Evolutionary conservation across 1,140 invertebrate species (phyloP).

Genomic region (Papilio dardanus): DNA sequence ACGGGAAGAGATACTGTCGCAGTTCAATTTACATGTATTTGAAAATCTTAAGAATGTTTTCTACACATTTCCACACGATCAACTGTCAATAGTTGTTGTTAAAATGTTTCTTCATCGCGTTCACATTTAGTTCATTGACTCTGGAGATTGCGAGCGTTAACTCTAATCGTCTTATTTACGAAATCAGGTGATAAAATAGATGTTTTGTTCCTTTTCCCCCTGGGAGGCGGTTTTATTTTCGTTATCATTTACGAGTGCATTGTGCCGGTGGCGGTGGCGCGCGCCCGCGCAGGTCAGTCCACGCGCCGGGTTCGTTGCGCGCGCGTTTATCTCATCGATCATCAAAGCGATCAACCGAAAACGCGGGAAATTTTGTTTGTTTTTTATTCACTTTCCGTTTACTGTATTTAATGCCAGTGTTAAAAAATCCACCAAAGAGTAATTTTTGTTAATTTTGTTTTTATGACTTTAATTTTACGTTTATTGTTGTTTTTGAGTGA

Average conservation of each 20-base stretch:
- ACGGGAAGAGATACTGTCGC: too few relatives aligned
- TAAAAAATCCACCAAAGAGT: neutral
- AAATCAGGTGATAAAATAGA: conserved; percentile 28
- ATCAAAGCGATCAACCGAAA: conserved; percentile 44
- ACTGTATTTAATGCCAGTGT: conserved; percentile 13
- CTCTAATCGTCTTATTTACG: conserved; percentile 15
- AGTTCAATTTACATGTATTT: too few relatives aligned
- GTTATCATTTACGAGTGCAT: conserved; percentile 75
- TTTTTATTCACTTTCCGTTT: conserved; percentile 24
- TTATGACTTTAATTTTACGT: conserved; percentile 15
- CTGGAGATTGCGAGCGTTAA: conserved; percentile 18
- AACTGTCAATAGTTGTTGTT: neutral
- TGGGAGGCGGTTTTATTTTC: conserved; percentile 77
- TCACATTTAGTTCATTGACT: conserved; percentile 13
- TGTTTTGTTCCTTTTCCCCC: conserved; percentile 49
- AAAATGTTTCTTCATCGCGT: neutral
- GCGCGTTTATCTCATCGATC: conserved; percentile 62
- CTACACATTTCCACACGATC: neutral
- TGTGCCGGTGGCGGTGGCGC: conserved; percentile 58
- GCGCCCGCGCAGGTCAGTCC: conserved; percentile 66
- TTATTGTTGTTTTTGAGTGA: conserved; percentile 13
- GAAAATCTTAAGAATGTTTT: too few relatives aligned
- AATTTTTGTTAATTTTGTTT: neutral
- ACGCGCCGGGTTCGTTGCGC: conserved; percentile 62
- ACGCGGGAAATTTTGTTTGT: conserved; percentile 37